A percentile compares a stretch with the other conserved stretches of the same genome.
Evolutionary conservation across 2,888 invertebrate genomes (phyloP).

Genomic region (Peribatodes rhomboidaria): DNA sequence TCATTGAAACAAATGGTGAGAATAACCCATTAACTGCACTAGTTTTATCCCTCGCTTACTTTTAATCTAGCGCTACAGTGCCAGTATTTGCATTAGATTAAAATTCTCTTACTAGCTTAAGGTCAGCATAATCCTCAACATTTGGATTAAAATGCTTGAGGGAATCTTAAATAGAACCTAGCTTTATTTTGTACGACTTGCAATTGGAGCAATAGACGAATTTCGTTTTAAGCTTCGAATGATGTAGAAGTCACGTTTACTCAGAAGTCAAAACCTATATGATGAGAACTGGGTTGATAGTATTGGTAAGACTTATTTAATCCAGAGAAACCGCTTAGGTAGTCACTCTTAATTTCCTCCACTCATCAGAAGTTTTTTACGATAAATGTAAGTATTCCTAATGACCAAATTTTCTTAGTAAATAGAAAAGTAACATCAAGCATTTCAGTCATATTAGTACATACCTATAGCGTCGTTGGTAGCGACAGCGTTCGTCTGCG

Average conservation of each 20-base stretch:
- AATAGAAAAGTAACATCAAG: too few species aligned
- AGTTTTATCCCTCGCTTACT: slow-evolving; percentile 30
- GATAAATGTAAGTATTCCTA: too few species aligned
- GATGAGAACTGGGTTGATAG: too few species aligned
- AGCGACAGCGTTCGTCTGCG: slow-evolving; percentile 45
- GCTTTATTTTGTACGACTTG: neutral
- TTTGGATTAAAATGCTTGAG: neutral
- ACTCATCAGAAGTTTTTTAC: too few species aligned
- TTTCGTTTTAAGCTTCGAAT: too few species aligned
- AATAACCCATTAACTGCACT: slow-evolving; percentile 29
- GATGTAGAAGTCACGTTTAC: too few species aligned
- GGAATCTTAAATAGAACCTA: neutral
- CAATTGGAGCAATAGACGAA: neutral
- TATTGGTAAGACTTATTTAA: too few species aligned
- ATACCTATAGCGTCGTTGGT: slow-evolving; percentile 68
- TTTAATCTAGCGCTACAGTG: slow-evolving; percentile 26
- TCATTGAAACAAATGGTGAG: slow-evolving; percentile 37
- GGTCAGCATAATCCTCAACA: slow-evolving; percentile 16
- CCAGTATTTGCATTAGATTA: slow-evolving; percentile 26
- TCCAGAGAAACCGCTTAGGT: too few species aligned
- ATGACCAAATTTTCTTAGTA: too few species aligned
- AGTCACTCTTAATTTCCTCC: too few species aligned
- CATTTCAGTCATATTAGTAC: slow-evolving; percentile 47
- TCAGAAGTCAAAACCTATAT: too few species aligned
- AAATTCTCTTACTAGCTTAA: slow-evolving; percentile 8